Percentiles rank a stretch among this genome's conserved stretches.
Conservation (phyloP, 2,888 invertebrate genomes). For the Microctonus aethiopoides region DNA sequence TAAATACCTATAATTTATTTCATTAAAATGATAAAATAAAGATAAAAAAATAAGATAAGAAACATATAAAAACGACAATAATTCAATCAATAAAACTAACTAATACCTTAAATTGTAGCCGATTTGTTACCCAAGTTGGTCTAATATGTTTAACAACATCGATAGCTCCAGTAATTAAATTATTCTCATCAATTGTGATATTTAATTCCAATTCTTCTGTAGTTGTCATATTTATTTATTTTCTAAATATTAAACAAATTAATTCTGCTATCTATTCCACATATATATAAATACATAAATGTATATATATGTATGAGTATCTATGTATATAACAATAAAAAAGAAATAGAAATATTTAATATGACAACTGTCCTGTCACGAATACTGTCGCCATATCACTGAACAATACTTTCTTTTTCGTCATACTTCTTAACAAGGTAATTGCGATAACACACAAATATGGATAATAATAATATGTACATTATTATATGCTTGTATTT, state of each 20-base stretch:
- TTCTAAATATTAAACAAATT: no score
- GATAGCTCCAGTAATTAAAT: slow-evolving; percentile 76
- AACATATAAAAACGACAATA: background rate
- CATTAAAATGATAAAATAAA: background rate
- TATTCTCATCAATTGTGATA: slow-evolving; percentile 75
- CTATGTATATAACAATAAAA: background rate
- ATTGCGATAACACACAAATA: background rate
- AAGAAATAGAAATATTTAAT: background rate
- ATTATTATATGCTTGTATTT: background rate
- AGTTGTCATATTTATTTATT: slow-evolving; percentile 44
- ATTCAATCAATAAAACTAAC: slow-evolving; percentile 22
- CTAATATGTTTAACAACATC: slow-evolving; percentile 76
- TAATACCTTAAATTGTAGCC: slow-evolving; percentile 81
- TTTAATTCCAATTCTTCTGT: slow-evolving; percentile 69
- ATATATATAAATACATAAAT: no score
- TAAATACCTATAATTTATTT: slow-evolving; percentile 77
- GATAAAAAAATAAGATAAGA: background rate
- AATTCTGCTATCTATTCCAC: no score
- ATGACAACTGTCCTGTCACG: background rate
- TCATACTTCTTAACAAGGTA: background rate
- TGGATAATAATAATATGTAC: background rate
- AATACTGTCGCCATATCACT: background rate
- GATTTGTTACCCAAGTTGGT: slow-evolving; percentile 76
- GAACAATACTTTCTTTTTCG: background rate
- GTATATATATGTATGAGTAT: no score